phyloP scores from a whole-genome alignment of 2,888 invertebrate genomes.

The Ectemnius lituratus region DNA sequence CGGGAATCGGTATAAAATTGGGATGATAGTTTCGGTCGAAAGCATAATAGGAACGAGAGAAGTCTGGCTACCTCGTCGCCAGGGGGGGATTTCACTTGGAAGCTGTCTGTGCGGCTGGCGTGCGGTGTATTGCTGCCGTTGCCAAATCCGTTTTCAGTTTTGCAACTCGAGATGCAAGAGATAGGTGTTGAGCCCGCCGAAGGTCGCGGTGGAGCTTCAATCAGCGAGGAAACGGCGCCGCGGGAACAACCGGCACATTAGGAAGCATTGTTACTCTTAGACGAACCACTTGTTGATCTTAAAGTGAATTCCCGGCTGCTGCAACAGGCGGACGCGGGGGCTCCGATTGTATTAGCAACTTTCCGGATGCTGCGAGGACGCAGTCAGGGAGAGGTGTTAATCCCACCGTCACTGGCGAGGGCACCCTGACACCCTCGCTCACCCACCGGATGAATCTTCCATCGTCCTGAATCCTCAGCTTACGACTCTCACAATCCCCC shows the following conservation, averaged over 20 bases:
- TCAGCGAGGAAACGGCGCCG: slow-evolving; percentile 26
- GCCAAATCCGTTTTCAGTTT: slow-evolving; percentile 52
- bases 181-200: slow-evolving; percentile 25
- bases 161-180: slow-evolving; percentile 38
- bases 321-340: slow-evolving; percentile 49
- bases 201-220: slow-evolving; percentile 46
- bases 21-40: too few relatives aligned
- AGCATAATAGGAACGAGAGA: too few relatives aligned
- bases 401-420: slow-evolving; percentile 22
- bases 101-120: too few relatives aligned
- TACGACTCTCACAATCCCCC: not conserved
- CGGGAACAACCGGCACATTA: slow-evolving; percentile 50
- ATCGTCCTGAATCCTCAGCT: not conserved
- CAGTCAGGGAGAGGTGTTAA: slow-evolving; percentile 26
- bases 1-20: not conserved
- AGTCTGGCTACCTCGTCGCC: too few relatives aligned
- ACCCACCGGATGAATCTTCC: not conserved
- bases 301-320: slow-evolving; percentile 51
- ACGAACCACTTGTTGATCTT: slow-evolving; percentile 70
- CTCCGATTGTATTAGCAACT: slow-evolving; percentile 52
- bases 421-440: slow-evolving; percentile 12
- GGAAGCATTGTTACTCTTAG: slow-evolving; percentile 64
- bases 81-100: too few relatives aligned
- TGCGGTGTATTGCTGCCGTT: not conserved
- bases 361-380: slow-evolving; percentile 34